Evolutionary conservation across 53 echinoderm and acorn worm species (phyloP).

Genomic region (Zoroaster sp.): DNA sequence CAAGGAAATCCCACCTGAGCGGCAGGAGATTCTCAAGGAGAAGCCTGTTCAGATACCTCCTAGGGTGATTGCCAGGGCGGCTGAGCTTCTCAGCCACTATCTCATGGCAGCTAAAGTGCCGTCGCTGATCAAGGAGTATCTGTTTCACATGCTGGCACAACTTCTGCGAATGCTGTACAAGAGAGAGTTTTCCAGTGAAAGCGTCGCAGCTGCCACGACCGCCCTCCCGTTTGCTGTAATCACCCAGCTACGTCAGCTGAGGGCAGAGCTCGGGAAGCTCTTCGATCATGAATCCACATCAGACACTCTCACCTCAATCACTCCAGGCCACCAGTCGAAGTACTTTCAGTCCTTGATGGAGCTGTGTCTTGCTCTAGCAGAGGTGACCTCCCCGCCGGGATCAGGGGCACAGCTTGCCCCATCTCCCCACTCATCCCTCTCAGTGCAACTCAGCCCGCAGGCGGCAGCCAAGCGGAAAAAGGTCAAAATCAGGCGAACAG

Average conservation of each 20-base stretch:
- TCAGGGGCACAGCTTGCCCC: constrained; percentile 51
- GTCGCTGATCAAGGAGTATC: constrained; percentile 77
- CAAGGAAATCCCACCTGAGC: constrained; percentile 47
- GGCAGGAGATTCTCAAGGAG: constrained; percentile 71
- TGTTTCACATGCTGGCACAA: constrained; percentile 83
- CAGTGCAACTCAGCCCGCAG: constrained; percentile 76
- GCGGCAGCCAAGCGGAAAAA: constrained; percentile 72
- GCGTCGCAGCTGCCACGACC: constrained; percentile 57
- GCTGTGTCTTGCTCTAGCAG: constrained; percentile 79
- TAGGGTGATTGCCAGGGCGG: constrained; percentile 51
- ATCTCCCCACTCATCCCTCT: constrained; percentile 35
- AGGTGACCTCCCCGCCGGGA: constrained; percentile 74
- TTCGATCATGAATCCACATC: constrained; percentile 72
- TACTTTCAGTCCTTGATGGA: constrained; percentile 92
- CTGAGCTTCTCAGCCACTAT: constrained; percentile 74
- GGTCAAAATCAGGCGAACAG: constrained; percentile 72
- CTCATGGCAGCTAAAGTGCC: constrained; percentile 62
- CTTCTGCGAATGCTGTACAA: constrained; percentile 71
- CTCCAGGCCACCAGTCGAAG: constrained; percentile 72
- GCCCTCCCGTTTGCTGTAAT: constrained; percentile 65
- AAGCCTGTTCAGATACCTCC: constrained; percentile 61
- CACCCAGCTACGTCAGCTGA: constrained; percentile 67
- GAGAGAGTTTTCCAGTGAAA: constrained; percentile 61
- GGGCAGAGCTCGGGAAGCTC: constrained; percentile 67
- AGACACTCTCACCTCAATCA: constrained; percentile 51